Percentiles rank a stretch among this genome's conserved stretches.
phyloP scores from a whole-genome alignment of 2,888 invertebrate species.

The Cremastinae sp. region DNA sequence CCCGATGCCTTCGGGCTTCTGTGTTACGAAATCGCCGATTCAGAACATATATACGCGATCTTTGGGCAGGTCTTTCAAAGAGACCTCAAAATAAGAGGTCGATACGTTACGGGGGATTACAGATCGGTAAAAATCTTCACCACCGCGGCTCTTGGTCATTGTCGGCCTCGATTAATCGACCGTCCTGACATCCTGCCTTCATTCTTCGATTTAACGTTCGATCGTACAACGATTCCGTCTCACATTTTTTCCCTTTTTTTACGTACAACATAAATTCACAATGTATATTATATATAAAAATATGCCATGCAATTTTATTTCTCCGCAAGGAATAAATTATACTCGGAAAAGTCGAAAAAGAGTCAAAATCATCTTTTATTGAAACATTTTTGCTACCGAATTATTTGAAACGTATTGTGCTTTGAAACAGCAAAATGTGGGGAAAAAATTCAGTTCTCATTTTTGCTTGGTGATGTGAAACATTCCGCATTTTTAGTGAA shows the following conservation, averaged over 20 bases:
- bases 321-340: no score
- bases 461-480: no score
- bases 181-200: slow-evolving; percentile 59
- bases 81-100: slow-evolving; percentile 41
- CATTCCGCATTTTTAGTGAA: no score
- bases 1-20: slow-evolving; percentile 43
- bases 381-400: no score
- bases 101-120: slow-evolving; percentile 61
- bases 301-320: no score
- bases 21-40: slow-evolving; percentile 45
- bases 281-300: no score
- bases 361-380: no score
- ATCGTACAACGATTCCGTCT: background rate
- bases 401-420: no score
- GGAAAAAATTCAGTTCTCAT: no score
- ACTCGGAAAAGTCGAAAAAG: no score
- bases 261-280: slow-evolving; percentile 9
- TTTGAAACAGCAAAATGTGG: no score
- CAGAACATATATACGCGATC: slow-evolving; percentile 19
- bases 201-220: slow-evolving; percentile 24
- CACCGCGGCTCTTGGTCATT: slow-evolving; percentile 30
- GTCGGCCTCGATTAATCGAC: slow-evolving; percentile 63
- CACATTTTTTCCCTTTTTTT: background rate
- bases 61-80: slow-evolving; percentile 31
- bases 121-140: slow-evolving; percentile 42